Evolutionary conservation across 53 echinoderm and acorn worm species (phyloP).

Genomic region (Hippasteria phrygiana): DNA sequence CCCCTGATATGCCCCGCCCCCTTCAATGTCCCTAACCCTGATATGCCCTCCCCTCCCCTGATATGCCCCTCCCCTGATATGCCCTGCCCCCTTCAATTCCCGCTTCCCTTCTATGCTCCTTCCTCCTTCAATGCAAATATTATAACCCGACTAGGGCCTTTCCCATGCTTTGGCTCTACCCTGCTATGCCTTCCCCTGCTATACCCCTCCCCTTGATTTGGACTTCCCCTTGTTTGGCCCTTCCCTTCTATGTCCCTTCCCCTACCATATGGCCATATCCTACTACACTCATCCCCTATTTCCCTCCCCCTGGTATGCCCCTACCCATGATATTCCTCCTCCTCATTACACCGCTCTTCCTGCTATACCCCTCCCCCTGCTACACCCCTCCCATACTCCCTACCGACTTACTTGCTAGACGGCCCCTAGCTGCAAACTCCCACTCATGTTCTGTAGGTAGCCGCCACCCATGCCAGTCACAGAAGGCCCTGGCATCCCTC

Average conservation of each 20-base stretch:
- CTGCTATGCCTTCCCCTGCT: not conserved
- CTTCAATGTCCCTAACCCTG: too few species aligned
- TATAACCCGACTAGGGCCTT: too few species aligned
- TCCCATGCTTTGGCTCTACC: not conserved
- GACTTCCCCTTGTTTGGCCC: not conserved
- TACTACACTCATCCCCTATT: not conserved
- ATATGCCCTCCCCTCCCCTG: too few species aligned
- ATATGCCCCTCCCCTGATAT: too few species aligned
- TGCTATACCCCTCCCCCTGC: not conserved
- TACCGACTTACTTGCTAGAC: slow-evolving; percentile 76
- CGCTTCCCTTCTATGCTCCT: too few species aligned
- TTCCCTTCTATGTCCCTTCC: not conserved
- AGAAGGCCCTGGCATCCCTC: slow-evolving; percentile 86
- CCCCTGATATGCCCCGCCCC: too few species aligned
- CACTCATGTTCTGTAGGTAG: slow-evolving; percentile 91
- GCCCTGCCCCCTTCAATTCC: too few species aligned
- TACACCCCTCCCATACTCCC: not conserved
- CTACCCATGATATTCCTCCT: not conserved
- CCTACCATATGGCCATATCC: not conserved
- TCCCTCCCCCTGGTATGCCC: not conserved
- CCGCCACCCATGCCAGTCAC: slow-evolving; percentile 93
- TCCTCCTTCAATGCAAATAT: too few species aligned
- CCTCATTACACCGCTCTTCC: not conserved
- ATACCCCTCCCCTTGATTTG: not conserved
- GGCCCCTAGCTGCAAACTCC: slow-evolving; percentile 93